Conservation (phyloP, 1,140 invertebrate genomes). For the Drosophila willistoni region DNA sequence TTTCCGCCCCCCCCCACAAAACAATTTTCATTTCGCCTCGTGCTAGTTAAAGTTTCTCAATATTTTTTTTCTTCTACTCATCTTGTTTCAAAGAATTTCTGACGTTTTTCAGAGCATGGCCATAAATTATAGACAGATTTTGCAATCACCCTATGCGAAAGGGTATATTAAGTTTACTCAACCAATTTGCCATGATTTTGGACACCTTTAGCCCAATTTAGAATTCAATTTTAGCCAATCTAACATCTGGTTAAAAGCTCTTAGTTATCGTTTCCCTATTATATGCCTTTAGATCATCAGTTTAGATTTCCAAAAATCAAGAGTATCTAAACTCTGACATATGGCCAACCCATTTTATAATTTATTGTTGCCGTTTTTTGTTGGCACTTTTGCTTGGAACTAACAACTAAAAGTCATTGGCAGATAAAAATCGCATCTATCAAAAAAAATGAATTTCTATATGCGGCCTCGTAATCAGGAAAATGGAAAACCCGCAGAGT, state of each 20-base stretch:
- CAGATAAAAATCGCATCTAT: slow-evolving; percentile 42
- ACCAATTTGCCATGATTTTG: too few species aligned
- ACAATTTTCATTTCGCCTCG: slow-evolving; percentile 45
- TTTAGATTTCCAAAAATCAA: too few species aligned
- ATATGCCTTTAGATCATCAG: too few species aligned
- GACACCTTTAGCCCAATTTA: too few species aligned
- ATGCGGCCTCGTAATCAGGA: neutral
- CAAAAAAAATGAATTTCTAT: neutral
- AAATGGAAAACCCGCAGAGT: neutral
- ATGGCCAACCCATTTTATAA: too few species aligned
- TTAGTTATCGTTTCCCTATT: too few species aligned
- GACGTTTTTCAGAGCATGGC: slow-evolving; percentile 43
- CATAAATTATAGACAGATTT: slow-evolving; percentile 64
- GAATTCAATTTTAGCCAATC: too few species aligned
- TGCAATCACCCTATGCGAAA: slow-evolving; percentile 16
- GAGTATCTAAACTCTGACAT: too few species aligned
- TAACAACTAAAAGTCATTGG: slow-evolving; percentile 30
- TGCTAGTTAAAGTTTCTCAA: slow-evolving; percentile 34
- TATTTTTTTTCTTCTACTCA: slow-evolving; percentile 7
- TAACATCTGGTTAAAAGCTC: too few species aligned
- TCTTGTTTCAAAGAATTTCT: neutral
- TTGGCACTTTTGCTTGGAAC: slow-evolving; percentile 18
- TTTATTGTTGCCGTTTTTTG: too few species aligned
- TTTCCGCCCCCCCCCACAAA: neutral
- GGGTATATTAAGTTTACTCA: slow-evolving; percentile 14